Base-by-base conservation (phyloP, 2,888 invertebrate genomes). In the Amiota mariae region DNA sequence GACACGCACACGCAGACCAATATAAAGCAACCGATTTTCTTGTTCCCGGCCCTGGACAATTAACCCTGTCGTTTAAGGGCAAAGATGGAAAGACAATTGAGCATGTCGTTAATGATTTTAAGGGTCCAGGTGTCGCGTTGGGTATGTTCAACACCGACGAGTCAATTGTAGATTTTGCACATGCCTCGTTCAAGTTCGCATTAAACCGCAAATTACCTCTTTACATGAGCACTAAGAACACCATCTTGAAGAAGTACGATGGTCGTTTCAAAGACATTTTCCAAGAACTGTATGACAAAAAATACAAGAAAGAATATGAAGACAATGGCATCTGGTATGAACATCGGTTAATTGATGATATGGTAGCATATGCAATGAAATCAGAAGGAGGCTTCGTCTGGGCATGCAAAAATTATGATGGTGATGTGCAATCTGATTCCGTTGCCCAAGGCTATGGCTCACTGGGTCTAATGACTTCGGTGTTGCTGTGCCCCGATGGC, bases 341-440 rank as follows among this genome's bases (percentile, higher is more conserved):
- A 90, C 99, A 99, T 90, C 93, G 99, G 76, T 91, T 99, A 72
- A 99, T 99, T 87, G 99, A 99, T 89, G 99, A 99, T 87, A 99
- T 99, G 99, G 98, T 99, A 13, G 99, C 99, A 2, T 98, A 98
- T 87, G 95, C 95, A 49, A 96, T 99, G 96, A 99, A 99, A 90
- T 96, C 97, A 0, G 97, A 98, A 84, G 99, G 99, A 80, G 99
- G 99, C 59, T 99, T 99, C 90, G 98, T 99, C 0, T 99, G 99
- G 99, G 98, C 99, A 10, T 99, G 99, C 90, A 99, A 99, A 90
- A 99, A 99, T 90, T 99, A 99, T 89, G 99, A 99, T 87, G 99
- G 99, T 59, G 99, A 99, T 90, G 99, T 99, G 0, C 99, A 99
- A 90, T 98, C 98, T 0, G 99, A 99, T 90, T 96, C 98, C 0